Evolutionary conservation across 2,888 invertebrate genomes (phyloP).

Genomic region (Melieria crassipennis): DNA sequence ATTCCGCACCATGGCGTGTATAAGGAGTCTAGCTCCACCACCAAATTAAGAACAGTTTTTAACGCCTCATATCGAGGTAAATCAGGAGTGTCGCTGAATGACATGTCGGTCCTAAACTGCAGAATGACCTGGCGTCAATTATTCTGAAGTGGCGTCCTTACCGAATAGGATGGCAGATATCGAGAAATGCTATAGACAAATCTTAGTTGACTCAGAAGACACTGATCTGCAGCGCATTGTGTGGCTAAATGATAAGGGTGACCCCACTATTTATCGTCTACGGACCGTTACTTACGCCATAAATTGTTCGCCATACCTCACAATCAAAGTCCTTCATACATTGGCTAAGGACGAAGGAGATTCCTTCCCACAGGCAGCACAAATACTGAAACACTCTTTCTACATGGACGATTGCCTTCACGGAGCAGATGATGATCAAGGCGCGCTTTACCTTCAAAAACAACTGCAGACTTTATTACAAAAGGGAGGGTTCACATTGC

Average conservation of each 20-base stretch:
- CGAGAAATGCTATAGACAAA: conserved; percentile 38
- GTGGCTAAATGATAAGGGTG: conserved; percentile 22
- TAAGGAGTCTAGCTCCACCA: conserved; percentile 38
- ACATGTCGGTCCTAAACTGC: conserved; percentile 37
- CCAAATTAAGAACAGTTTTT: conserved; percentile 38
- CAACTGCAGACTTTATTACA: conserved; percentile 29
- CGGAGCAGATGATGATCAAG: conserved; percentile 3
- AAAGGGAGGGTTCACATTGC: conserved; percentile 28
- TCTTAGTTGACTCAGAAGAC: conserved; percentile 32
- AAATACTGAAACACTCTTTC: conserved; percentile 28
- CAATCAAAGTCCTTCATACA: conserved; percentile 32
- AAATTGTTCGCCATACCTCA: conserved; percentile 29
- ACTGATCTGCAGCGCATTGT: conserved; percentile 35
- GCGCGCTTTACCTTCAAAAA: conserved; percentile 21
- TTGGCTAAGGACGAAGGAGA: conserved; percentile 30
- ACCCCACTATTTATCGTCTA: conserved; percentile 22
- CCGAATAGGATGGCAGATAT: conserved; percentile 6
- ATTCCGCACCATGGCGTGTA: conserved; percentile 38
- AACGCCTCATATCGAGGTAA: conserved; percentile 31
- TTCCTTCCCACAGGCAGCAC: conserved; percentile 27
- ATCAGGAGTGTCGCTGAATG: conserved; percentile 27
- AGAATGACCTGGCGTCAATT: conserved; percentile 30
- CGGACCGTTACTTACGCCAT: conserved; percentile 33
- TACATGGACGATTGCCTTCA: conserved; percentile 18
- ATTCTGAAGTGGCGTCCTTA: conserved; percentile 28